phyloP scores from a whole-genome alignment of 1,140 invertebrate species.

The Calycopis cecrops region DNA sequence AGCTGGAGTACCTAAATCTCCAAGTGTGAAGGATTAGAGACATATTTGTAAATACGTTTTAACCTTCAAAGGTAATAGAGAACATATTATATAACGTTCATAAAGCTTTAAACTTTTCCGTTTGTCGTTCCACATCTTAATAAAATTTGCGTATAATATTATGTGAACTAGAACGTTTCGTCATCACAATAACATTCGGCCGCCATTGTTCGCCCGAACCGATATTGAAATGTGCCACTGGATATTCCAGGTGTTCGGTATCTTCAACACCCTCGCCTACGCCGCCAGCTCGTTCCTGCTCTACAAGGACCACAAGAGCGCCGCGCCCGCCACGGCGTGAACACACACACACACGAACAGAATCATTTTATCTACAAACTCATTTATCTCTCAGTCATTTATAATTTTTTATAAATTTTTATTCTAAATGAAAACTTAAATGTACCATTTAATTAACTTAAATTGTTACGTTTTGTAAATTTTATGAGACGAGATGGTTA shows the following conservation, averaged over 20 bases:
- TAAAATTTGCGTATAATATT: too few species aligned
- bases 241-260: slow-evolving; percentile 83
- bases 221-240: too few species aligned
- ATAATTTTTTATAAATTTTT: neutral
- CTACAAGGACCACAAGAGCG: slow-evolving; percentile 83
- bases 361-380: neutral
- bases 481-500: slow-evolving; percentile 12
- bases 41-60: too few species aligned
- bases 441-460: slow-evolving; percentile 8
- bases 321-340: slow-evolving; percentile 59
- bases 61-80: too few species aligned
- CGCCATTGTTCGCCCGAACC: too few species aligned
- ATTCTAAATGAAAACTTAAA: slow-evolving; percentile 14
- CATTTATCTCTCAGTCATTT: slow-evolving; percentile 9
- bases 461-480: slow-evolving; percentile 12
- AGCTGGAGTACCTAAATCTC: too few species aligned
- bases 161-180: too few species aligned
- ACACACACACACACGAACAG: slow-evolving; percentile 2
- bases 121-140: too few species aligned
- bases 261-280: slow-evolving; percentile 88
- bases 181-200: too few species aligned
- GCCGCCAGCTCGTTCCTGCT: slow-evolving; percentile 84
- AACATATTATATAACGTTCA: too few species aligned
- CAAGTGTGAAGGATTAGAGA: too few species aligned
- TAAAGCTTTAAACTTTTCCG: too few species aligned